Percentiles rank a stretch among this genome's conserved stretches.
Evolutionary conservation across 2,888 invertebrate genomes (phyloP).

Genomic region (Erebia aethiops): DNA sequence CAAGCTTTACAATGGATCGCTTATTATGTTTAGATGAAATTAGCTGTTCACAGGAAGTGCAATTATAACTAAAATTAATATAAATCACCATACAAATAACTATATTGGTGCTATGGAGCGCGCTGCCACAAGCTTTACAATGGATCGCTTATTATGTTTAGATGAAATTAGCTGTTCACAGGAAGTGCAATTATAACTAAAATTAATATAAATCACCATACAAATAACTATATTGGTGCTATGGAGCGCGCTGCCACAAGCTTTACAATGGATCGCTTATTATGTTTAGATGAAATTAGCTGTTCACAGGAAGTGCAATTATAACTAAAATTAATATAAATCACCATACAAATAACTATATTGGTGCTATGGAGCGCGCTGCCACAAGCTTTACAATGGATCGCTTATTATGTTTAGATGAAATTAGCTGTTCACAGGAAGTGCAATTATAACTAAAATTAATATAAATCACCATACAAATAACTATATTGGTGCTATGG

Average conservation of each 20-base stretch:
- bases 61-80: too few species aligned
- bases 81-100: slow-evolving; percentile 13
- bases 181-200: too few species aligned
- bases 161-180: background rate
- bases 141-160: background rate
- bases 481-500: background rate
- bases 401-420: background rate
- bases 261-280: background rate
- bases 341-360: slow-evolving; percentile 11
- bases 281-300: background rate
- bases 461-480: slow-evolving; percentile 16
- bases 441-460: too few species aligned
- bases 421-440: background rate
- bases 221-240: slow-evolving; percentile 4
- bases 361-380: background rate
- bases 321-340: too few species aligned
- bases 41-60: background rate
- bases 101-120: background rate
- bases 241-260: background rate
- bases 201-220: slow-evolving; percentile 14
- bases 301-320: background rate
- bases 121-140: background rate
- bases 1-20: background rate
- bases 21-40: background rate
- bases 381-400: background rate